Base-by-base conservation (phyloP, 2,113 vertebrate genomes). In the Montifringilla adamsi region DNA sequence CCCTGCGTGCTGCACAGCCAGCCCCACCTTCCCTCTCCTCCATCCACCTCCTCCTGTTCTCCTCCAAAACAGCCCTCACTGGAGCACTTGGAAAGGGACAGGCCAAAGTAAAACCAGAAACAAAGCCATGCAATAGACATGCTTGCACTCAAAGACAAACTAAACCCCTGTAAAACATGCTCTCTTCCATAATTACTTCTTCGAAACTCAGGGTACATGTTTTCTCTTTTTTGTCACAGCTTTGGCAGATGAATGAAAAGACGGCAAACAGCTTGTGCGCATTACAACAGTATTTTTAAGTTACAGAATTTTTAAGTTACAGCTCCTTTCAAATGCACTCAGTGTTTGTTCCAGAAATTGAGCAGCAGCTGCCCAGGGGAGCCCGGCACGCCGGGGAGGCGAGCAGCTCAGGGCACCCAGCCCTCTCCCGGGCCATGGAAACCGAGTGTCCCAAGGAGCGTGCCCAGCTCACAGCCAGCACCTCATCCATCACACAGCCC, bases 141-240 rank as follows among this genome's bases (percentile, higher is more conserved):
- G 1, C 33, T 2, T 8, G 23, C 68, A 46, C 55, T 20, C 55
- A 49, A 47, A 85, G 3, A 41, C 30, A 84, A 82, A 74, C 39
- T 13, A 4, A 89, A 33, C 1, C 31, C 79, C 70, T 41, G 49
- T 39, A 28, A 62, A 78, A 72, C 37, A 7, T 0, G 3, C 41
- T 47, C 19, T 39, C 8, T 39, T 64, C 56, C n/a, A 4, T 9
- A 64, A 43, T 22, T 21, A 44, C 10, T 64, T 60, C 53, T 76
- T 53, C 62, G 14, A 66, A 69, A 31, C 9, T n/a, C 81, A 23
- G 49, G 27, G 23, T 52, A 62, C 2, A 0, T 2, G 16, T 23
- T 91, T 94, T 47, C 70, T 84, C 91, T 88, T 85, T 60, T 68
- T 74, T 26, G 9, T 73, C 80, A 18, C 52, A 49, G 76, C 89